Evolutionary conservation across 2,888 invertebrate genomes (phyloP).

Genomic region (Stenurella melanura): DNA sequence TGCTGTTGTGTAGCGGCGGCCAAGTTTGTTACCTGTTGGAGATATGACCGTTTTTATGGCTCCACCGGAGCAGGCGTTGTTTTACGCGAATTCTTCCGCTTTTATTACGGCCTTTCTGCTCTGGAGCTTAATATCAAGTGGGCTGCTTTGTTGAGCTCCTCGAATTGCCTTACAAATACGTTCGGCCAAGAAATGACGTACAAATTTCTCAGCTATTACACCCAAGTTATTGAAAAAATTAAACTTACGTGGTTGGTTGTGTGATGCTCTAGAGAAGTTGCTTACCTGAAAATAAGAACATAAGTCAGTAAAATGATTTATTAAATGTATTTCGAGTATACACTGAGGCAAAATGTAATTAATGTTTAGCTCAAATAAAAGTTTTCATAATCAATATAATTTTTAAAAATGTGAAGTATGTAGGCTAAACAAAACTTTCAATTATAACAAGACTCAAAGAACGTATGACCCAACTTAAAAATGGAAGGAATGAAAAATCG

Average conservation of each 20-base stretch:
- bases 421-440: too few species aligned
- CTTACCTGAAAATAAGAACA: slow-evolving; percentile 52
- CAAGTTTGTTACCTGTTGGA: slow-evolving; percentile 56
- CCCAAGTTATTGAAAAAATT: slow-evolving; percentile 51
- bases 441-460: too few species aligned
- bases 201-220: slow-evolving; percentile 51
- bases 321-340: not conserved
- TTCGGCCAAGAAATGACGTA: slow-evolving; percentile 51
- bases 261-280: not conserved
- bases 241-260: not conserved
- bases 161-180: slow-evolving; percentile 54
- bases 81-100: slow-evolving; percentile 52
- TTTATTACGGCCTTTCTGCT: slow-evolving; percentile 46
- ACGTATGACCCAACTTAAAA: too few species aligned
- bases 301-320: not conserved
- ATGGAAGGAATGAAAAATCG: too few species aligned
- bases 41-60: slow-evolving; percentile 56
- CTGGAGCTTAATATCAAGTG: slow-evolving; percentile 55
- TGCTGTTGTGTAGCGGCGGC: slow-evolving; percentile 44
- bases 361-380: too few species aligned
- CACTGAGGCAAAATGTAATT: too few species aligned
- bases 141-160: slow-evolving; percentile 48
- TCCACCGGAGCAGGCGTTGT: slow-evolving; percentile 40
- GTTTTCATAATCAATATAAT: too few species aligned
- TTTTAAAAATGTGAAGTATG: too few species aligned